Evolutionary conservation across 1,140 invertebrate genomes (phyloP), one percentile per base, ranked within the genome.

Genomic region (Drosophila setifemur): DNA sequence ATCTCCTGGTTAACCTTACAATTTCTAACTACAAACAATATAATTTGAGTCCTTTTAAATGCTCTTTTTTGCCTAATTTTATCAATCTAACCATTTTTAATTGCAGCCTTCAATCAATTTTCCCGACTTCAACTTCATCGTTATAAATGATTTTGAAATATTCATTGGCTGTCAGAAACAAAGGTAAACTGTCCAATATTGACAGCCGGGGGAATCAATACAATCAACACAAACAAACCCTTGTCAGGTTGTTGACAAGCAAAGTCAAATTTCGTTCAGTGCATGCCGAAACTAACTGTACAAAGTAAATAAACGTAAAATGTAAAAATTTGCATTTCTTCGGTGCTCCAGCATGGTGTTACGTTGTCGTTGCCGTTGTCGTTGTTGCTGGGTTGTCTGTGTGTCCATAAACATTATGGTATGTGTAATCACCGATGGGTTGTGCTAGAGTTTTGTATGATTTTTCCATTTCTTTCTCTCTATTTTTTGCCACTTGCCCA

Each of bases 281-380:
- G 69, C 47, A 70, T 31, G 69, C 18, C 68, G n/a, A 49, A 50
- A 45, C 72, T 73, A 74, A 79, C 70, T 53, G 68, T 83, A 52
- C 39, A 72, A 86, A 53, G 81, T 86, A 79, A 85, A 85, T 85
- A 76, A 79, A 72, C 72, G 54, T 78, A 73, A 72, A 85, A 74
- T 74, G 79, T 61, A 47, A 57, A 73, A 73, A 63, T 69, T 75
- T 55, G 57, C 55, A 57, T 70, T 54, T 71, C 53, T 52, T 60
- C 57, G 28, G 31, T 33, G 47, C 54, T 7, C n/a, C 6, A 18
- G 33, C 21, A 40, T 52, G 28, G 54, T 19, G 33, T 16, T 37
- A 16, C 16, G 14, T 16, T 37, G 33, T 37, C 14, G 37, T 23
- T 18, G 6, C 18, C 5, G 12, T 4, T 33, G 12, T 14, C n/a